These are phyloP conservation scores for Phycodurus eques DNA, from an alignment of 2,113 vertebrate species.

Conservation along the genomic window DNA sequence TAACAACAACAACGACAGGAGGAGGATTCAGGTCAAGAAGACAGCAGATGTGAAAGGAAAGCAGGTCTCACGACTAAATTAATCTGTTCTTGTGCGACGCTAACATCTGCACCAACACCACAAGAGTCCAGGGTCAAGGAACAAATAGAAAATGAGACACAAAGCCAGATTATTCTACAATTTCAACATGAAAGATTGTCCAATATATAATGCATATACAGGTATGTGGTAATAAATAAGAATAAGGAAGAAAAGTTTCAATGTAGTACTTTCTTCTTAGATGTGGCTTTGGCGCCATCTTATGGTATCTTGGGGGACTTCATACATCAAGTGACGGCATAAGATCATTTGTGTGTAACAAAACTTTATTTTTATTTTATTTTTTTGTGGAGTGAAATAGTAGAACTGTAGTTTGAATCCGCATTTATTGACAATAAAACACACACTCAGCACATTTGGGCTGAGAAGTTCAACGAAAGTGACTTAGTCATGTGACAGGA, in stretches of 20 bases:
- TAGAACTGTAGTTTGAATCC: background rate
- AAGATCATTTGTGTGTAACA: no score
- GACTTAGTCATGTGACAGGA: background rate
- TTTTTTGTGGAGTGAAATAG: no score
- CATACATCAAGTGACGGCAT: no score
- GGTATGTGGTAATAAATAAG: no score
- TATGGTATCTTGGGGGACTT: no score
- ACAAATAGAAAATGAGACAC: background rate
- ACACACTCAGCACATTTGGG: background rate
- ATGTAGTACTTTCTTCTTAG: no score
- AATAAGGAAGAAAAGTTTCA: no score
- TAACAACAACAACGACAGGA: slow-evolving; percentile 13
- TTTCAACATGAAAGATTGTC: no score
- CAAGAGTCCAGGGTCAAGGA: background rate
- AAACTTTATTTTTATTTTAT: no score
- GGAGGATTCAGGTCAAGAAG: background rate
- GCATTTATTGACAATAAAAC: background rate
- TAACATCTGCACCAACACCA: background rate
- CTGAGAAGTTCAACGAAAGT: background rate
- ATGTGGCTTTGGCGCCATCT: no score
- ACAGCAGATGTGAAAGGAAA: background rate
- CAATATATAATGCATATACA: no score
- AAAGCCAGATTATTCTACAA: no score
- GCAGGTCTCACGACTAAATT: background rate
- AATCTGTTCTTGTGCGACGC: background rate